A percentile compares a stretch with the other conserved stretches of the same genome.
These are phyloP conservation scores for Nasonovia ribisnigri DNA, from an alignment of 2,888 invertebrate genomes.

Conservation along the genomic window DNA sequence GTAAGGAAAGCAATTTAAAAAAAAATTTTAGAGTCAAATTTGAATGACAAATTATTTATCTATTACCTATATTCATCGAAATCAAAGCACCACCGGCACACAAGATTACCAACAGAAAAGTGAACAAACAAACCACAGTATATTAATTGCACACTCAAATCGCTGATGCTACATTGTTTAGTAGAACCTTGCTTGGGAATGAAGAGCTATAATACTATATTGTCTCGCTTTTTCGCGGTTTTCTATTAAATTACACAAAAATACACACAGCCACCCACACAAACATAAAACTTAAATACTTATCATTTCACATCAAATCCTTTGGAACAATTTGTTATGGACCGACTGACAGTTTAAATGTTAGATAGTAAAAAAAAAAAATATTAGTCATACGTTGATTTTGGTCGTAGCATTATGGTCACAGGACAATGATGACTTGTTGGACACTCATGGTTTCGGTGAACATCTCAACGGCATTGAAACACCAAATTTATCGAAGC, in stretches of 20 bases:
- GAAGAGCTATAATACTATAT: constrained; percentile 58
- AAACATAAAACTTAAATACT: constrained; percentile 30
- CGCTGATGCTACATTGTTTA: constrained; percentile 55
- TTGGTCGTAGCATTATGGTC: constrained; percentile 71
- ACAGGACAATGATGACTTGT: constrained; percentile 74
- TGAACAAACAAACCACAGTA: constrained; percentile 59
- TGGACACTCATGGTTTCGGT: constrained; percentile 74
- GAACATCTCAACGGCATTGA: constrained; percentile 71
- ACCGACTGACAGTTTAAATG: constrained; percentile 61
- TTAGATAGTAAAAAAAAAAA: constrained; percentile 65
- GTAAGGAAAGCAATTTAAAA: not conserved
- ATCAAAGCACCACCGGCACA: constrained; percentile 63
- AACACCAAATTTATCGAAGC: constrained; percentile 69
- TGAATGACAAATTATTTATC: constrained; percentile 10
- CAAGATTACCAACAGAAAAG: constrained; percentile 61
- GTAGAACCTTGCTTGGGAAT: constrained; percentile 63
- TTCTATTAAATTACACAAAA: constrained; percentile 39
- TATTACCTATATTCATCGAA: constrained; percentile 48
- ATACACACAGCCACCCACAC: constrained; percentile 35
- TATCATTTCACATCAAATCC: constrained; percentile 60
- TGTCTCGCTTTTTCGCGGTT: constrained; percentile 61
- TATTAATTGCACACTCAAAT: constrained; percentile 60
- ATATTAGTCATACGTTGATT: constrained; percentile 63
- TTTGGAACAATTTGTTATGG: constrained; percentile 47
- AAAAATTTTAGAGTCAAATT: constrained; percentile 8